phyloP scores from a whole-genome alignment of 2,797 vertebrate species.

The Scyliorhinus canicula region DNA sequence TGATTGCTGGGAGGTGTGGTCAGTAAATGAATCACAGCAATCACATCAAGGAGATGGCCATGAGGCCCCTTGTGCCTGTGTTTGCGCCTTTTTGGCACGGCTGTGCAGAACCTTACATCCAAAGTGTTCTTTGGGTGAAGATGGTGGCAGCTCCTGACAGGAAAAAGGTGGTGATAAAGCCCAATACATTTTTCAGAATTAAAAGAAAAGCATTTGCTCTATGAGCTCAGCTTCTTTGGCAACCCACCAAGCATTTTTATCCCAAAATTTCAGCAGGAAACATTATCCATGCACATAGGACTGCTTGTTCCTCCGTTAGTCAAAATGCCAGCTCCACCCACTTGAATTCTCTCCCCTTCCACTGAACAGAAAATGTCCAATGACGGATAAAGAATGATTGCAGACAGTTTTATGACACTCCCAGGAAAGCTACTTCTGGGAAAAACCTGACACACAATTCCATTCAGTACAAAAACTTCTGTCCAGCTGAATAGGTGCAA shows the following conservation, averaged over 20 bases:
- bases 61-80: background rate
- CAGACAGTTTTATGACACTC: background rate
- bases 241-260: background rate
- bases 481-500: background rate
- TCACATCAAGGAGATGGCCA: background rate
- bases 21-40: background rate
- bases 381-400: background rate
- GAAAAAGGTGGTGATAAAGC: background rate
- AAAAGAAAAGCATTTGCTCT: background rate
- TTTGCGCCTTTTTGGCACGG: background rate
- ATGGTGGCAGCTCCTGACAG: background rate
- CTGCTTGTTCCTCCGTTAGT: conserved; percentile 11
- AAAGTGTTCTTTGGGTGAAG: background rate
- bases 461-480: background rate
- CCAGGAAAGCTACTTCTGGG: background rate
- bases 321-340: conserved; percentile 2
- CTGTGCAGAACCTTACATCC: no score
- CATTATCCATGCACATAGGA: background rate
- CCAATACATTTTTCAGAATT: background rate
- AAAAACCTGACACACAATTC: background rate
- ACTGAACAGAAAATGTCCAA: background rate
- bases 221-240: background rate
- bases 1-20: background rate
- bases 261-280: conserved; percentile 3
- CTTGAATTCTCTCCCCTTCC: background rate